Evolutionary conservation across 2,888 invertebrate species (phyloP), one percentile per base, ranked within the genome.

Genomic region (Catocala nupta): DNA sequence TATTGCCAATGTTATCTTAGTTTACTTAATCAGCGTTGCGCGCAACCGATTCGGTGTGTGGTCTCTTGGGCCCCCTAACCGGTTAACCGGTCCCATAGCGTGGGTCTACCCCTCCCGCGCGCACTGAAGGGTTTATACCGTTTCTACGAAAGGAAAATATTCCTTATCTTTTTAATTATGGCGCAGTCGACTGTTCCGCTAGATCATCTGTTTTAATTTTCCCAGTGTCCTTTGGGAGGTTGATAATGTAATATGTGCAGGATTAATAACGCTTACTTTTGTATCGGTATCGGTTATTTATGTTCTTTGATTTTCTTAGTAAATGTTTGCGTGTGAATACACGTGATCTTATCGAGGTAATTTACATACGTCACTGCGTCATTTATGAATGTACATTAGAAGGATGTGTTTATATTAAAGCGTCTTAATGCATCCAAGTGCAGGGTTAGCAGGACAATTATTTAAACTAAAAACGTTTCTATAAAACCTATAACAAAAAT

Each of bases 121-220:
- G 78, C 79, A 77, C 66, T 80, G 85, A 90, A 90, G 90, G 90
- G 92, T 91, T 90, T 90, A 88, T 87, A 82, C 61, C 65, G 60
- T 55, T 45, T 70, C 63, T 68, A 54, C 53, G 70, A 71, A 86
- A 90, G 86, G 90, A 92, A 92, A 91, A 91, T 92, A 90, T 91
- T 92, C 89, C 93, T 93, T 94, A 94, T 94, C 93, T 93, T 93
- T 94, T 94, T 93, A 94, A 94, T 94, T 93, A 94, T 91, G 87
- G 87, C 86, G 81, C 78, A 76, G 89, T 71, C 83, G 84, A 83
- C 84, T 85, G 89, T 89, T 90, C 85, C 87, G 89, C 83, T 84
- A 85, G 90, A 91, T 93, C 93, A 90, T 92, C 92, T 89, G 91
- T 93, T 93, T 93, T 93, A 93, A 93, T 93, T 92, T 91, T 88